These are phyloP conservation scores for Lindbergichthys nudifrons DNA, from an alignment of 2,797 vertebrate species.

Conservation along the genomic window DNA sequence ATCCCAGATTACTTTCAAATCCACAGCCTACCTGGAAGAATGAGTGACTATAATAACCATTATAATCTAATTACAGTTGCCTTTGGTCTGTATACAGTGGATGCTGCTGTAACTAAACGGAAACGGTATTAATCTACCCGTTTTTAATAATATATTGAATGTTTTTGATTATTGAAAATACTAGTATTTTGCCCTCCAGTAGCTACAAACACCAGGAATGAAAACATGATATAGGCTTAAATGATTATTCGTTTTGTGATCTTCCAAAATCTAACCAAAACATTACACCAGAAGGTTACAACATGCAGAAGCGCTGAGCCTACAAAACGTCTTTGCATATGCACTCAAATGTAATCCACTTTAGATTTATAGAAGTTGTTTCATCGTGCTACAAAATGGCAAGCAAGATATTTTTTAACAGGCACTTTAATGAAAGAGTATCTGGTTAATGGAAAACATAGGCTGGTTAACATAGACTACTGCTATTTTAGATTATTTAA, in stretches of 20 bases:
- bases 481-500: too few species aligned
- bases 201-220: neutral
- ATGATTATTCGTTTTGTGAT: neutral
- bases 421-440: too few species aligned
- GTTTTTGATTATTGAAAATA: slow-evolving; percentile 6
- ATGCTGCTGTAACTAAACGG: slow-evolving; percentile 14
- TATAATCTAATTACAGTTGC: slow-evolving; percentile 77
- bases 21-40: slow-evolving; percentile 75
- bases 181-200: neutral
- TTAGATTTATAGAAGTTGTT: neutral
- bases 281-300: too few species aligned
- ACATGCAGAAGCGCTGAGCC: neutral
- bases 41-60: slow-evolving; percentile 55
- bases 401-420: too few species aligned
- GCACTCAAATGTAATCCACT: neutral
- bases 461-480: too few species aligned
- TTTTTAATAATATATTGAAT: neutral
- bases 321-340: neutral
- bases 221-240: neutral
- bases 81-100: slow-evolving; percentile 4
- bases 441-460: too few species aligned
- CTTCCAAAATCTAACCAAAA: neutral
- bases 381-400: neutral
- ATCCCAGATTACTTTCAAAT: slow-evolving; percentile 83
- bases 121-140: neutral